These are phyloP conservation scores for Sepioteuthis lessoniana DNA, from an alignment of 2,888 invertebrate genomes.

Conservation along the genomic window DNA sequence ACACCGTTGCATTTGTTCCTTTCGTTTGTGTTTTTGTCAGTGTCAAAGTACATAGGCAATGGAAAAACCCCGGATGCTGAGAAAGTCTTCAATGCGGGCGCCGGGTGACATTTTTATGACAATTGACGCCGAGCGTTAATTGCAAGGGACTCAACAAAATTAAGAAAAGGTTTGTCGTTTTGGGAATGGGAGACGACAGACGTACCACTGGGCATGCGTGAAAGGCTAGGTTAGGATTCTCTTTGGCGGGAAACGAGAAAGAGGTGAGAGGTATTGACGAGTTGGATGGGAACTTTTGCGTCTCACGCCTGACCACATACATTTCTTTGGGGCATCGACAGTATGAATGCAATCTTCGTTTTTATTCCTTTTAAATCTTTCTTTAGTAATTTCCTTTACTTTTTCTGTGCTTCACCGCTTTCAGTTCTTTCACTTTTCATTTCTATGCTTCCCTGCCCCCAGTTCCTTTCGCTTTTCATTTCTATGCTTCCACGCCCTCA, in stretches of 20 bases:
- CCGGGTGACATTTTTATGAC: not conserved
- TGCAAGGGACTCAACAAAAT: not conserved
- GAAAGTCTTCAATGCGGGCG: not conserved
- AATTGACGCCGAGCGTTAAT: not conserved
- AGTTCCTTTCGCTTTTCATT: too few relatives aligned
- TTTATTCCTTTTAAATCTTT: too few relatives aligned
- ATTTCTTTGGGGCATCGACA: too few relatives aligned
- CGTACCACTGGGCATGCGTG: not conserved
- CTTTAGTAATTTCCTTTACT: too few relatives aligned
- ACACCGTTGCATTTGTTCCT: not conserved
- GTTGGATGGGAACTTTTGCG: too few relatives aligned
- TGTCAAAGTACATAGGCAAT: not conserved
- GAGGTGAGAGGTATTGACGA: not conserved
- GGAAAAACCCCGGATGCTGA: not conserved
- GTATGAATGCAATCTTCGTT: too few relatives aligned
- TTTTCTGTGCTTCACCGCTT: too few relatives aligned
- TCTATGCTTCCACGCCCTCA: too few relatives aligned
- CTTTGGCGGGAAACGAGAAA: not conserved
- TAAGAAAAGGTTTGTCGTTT: not conserved
- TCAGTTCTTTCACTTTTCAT: too few relatives aligned
- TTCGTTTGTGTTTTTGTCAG: not conserved
- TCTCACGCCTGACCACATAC: too few relatives aligned
- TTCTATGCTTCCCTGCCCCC: too few relatives aligned
- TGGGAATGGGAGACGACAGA: not conserved
- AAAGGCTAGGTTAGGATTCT: not conserved